phyloP scores from a whole-genome alignment of 2,113 vertebrate genomes.

The Perognathus longimembris region DNA sequence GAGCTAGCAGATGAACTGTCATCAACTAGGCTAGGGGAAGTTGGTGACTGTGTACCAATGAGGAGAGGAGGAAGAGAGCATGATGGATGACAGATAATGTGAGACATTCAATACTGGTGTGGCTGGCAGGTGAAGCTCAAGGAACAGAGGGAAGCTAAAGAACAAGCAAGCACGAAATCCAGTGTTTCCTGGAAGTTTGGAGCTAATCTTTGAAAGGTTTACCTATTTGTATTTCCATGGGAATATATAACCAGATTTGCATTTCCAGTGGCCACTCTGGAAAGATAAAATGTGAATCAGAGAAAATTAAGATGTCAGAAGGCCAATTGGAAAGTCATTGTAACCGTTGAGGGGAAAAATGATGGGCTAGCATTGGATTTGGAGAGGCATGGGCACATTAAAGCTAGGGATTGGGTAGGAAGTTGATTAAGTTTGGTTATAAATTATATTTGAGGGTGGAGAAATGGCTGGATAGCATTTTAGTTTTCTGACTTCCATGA shows the following conservation, averaged over 20 bases:
- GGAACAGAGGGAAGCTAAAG: neutral
- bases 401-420: neutral
- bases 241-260: neutral
- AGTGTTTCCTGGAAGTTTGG: neutral
- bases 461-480: neutral
- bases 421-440: neutral
- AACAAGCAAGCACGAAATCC: too few relatives aligned
- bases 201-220: neutral
- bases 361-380: neutral
- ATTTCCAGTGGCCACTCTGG: neutral
- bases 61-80: neutral
- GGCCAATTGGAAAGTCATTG: neutral
- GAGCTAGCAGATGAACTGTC: neutral
- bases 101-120: neutral
- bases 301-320: neutral
- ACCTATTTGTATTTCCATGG: neutral
- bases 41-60: neutral
- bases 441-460: neutral
- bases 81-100: neutral
- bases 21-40: neutral
- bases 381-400: neutral
- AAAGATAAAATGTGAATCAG: neutral
- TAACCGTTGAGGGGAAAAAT: neutral
- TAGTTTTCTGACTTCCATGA: constrained; percentile 35
- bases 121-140: neutral